phyloP scores from a whole-genome alignment of 1,140 invertebrate species.

The Papilio machaon region DNA sequence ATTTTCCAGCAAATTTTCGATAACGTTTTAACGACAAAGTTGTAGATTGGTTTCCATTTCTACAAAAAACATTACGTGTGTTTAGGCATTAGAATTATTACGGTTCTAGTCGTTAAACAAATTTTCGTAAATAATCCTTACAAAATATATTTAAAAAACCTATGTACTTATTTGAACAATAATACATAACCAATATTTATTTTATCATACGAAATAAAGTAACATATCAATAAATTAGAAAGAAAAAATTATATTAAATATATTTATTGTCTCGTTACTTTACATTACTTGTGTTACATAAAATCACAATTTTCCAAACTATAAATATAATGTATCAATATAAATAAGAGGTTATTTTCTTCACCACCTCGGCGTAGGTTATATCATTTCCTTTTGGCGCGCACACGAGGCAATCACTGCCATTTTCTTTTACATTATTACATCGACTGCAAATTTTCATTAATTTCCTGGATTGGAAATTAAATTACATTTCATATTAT shows the following conservation, averaged over 20 bases:
- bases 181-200: too few relatives aligned
- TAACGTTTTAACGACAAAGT: too few relatives aligned
- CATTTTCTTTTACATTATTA: background rate
- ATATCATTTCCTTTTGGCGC: constrained; percentile 5
- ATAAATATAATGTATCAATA: constrained; percentile 37
- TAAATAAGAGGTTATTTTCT: constrained; percentile 49
- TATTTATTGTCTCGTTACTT: constrained; percentile 9
- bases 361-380: constrained; percentile 44
- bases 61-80: too few relatives aligned
- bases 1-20: too few relatives aligned
- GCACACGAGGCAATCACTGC: background rate
- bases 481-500: background rate
- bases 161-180: background rate
- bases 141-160: too few relatives aligned
- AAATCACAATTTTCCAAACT: constrained; percentile 23
- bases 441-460: constrained; percentile 26
- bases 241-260: background rate
- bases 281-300: constrained; percentile 32
- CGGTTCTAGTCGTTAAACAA: too few relatives aligned
- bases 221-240: background rate
- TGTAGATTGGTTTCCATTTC: too few relatives aligned
- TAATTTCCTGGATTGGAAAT: constrained; percentile 2
- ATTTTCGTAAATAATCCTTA: too few relatives aligned
- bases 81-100: too few relatives aligned
- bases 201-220: too few relatives aligned